These are phyloP conservation scores for Tachina lurida DNA, from an alignment of 2,888 invertebrate species.

Conservation along the genomic window DNA sequence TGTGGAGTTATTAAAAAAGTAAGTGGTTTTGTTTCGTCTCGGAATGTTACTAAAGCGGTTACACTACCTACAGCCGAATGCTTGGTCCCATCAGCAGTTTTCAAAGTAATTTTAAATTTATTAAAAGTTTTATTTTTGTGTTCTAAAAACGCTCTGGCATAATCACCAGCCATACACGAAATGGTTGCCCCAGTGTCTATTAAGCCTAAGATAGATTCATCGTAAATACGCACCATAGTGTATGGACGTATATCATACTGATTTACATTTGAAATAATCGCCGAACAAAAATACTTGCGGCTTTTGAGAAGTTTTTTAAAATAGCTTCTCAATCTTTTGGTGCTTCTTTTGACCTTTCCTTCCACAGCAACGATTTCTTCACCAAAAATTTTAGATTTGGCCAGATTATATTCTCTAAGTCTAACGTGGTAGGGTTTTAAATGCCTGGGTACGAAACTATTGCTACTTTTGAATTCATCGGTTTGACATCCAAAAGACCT, in stretches of 20 bases:
- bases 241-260: not conserved
- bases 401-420: no score
- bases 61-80: constrained; percentile 7
- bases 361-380: not conserved
- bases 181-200: constrained; percentile 18
- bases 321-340: not conserved
- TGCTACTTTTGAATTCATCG: not conserved
- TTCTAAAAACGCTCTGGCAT: not conserved
- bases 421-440: not conserved
- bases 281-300: not conserved
- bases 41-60: not conserved
- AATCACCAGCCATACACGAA: constrained; percentile 2
- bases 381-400: constrained; percentile 3
- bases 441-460: not conserved
- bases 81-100: constrained; percentile 21
- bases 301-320: not conserved
- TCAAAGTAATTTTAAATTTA: constrained; percentile 3
- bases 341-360: not conserved
- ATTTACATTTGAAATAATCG: not conserved
- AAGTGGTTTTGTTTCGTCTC: no score
- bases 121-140: not conserved
- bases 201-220: not conserved
- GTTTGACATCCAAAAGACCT: constrained; percentile 16
- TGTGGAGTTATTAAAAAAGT: constrained; percentile 1
- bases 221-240: not conserved